These are phyloP conservation scores for Drosophila rhopaloa DNA, from an alignment of 1,140 invertebrate genomes.

Conservation along the genomic window DNA sequence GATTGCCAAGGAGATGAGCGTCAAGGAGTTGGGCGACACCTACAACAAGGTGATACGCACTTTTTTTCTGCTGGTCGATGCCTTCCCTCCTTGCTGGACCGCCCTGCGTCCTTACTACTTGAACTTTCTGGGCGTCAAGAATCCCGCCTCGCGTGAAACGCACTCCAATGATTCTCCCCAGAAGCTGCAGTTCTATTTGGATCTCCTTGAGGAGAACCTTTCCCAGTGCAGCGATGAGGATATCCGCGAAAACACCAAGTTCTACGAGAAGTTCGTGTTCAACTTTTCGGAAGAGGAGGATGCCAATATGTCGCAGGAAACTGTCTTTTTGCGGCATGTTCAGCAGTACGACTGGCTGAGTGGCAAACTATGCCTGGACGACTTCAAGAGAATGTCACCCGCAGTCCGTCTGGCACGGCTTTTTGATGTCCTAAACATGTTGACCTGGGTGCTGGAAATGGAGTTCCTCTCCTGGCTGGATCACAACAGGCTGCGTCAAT, in stretches of 20 bases:
- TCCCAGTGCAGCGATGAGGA: slow-evolving; percentile 50
- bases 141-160: background rate
- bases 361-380: slow-evolving; percentile 60
- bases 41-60: slow-evolving; percentile 52
- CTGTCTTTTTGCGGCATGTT: slow-evolving; percentile 46
- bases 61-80: slow-evolving; percentile 56
- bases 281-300: slow-evolving; percentile 51
- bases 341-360: slow-evolving; percentile 67
- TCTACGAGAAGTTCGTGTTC: slow-evolving; percentile 26
- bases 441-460: slow-evolving; percentile 56
- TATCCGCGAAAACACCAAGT: slow-evolving; percentile 26
- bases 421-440: slow-evolving; percentile 57
- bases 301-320: slow-evolving; percentile 44
- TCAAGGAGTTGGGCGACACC: slow-evolving; percentile 34
- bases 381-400: slow-evolving; percentile 56
- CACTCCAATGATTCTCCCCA: slow-evolving; percentile 12
- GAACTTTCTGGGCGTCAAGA: slow-evolving; percentile 49
- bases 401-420: slow-evolving; percentile 50
- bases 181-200: slow-evolving; percentile 52
- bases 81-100: slow-evolving; percentile 72
- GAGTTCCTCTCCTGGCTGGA: slow-evolving; percentile 67
- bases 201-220: slow-evolving; percentile 51
- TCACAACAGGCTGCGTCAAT: slow-evolving; percentile 60
- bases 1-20: slow-evolving; percentile 33
- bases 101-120: slow-evolving; percentile 63